Percentiles rank a stretch among this genome's conserved stretches.
Evolutionary conservation across 53 echinoderm and acorn worm genomes (phyloP).

Genomic region (Stichopus horrens): DNA sequence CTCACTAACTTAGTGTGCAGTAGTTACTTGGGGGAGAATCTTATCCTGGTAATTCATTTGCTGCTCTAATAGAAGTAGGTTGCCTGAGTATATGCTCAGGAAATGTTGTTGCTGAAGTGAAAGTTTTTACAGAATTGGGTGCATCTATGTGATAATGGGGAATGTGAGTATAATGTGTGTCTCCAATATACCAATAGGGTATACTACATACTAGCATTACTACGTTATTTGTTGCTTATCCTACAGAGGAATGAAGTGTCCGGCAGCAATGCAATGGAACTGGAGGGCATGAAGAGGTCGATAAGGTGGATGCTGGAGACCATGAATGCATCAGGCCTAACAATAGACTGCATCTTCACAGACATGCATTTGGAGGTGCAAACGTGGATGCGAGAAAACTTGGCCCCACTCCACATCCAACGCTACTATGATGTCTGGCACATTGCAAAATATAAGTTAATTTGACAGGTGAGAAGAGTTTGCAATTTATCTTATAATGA

Average conservation of each 20-base stretch:
- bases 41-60: too few relatives aligned
- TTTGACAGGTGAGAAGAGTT: background rate
- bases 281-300: slow-evolving; percentile 52
- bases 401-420: background rate
- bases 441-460: slow-evolving; percentile 61
- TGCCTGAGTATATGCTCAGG: too few relatives aligned
- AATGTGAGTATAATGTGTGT: too few relatives aligned
- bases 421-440: slow-evolving; percentile 75
- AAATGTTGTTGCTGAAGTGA: too few relatives aligned
- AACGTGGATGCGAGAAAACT: slow-evolving; percentile 57
- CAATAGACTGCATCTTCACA: slow-evolving; percentile 56
- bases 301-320: slow-evolving; percentile 38
- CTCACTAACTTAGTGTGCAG: too few relatives aligned
- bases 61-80: too few relatives aligned
- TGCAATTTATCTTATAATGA: background rate
- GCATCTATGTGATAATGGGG: too few relatives aligned
- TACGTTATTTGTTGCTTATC: background rate
- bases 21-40: too few relatives aligned
- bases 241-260: slow-evolving; percentile 63
- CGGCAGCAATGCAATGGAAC: too few relatives aligned
- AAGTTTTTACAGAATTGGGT: too few relatives aligned
- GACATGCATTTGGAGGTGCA: slow-evolving; percentile 65
- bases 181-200: too few relatives aligned
- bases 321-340: slow-evolving; percentile 4
- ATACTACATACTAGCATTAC: too few relatives aligned